phyloP scores from a whole-genome alignment of 2,888 invertebrate genomes.

The Steinernema scapterisci region DNA sequence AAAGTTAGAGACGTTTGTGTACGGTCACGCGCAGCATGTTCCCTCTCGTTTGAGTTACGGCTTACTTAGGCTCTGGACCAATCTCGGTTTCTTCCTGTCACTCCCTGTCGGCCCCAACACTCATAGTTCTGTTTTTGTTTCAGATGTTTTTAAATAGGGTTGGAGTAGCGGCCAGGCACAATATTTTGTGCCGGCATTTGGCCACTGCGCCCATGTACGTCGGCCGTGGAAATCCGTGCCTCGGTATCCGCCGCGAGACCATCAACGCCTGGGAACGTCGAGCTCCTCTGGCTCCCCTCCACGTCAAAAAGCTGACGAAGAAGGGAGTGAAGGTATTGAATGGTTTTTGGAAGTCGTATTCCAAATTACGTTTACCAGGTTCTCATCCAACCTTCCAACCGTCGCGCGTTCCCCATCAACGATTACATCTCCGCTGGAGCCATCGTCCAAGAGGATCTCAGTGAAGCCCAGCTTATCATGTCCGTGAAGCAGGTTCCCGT shows the following conservation, averaged over 20 bases:
- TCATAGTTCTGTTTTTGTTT: not conserved
- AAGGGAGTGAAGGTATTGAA: slow-evolving; percentile 77
- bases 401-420: slow-evolving; percentile 93
- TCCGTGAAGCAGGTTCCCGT: slow-evolving; percentile 87
- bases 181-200: not conserved
- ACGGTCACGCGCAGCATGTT: not conserved
- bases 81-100: not conserved
- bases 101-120: not conserved
- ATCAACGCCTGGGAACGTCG: slow-evolving; percentile 75
- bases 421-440: slow-evolving; percentile 91
- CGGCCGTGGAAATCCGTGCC: slow-evolving; percentile 45
- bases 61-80: not conserved
- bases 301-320: slow-evolving; percentile 85
- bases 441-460: slow-evolving; percentile 90
- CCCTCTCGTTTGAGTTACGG: not conserved
- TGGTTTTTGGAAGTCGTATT: not conserved
- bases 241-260: slow-evolving; percentile 70
- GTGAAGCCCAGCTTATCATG: slow-evolving; percentile 91
- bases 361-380: slow-evolving; percentile 71
- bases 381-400: slow-evolving; percentile 95
- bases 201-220: slow-evolving; percentile 10
- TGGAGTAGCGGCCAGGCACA: not conserved
- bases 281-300: slow-evolving; percentile 88
- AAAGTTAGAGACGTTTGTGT: not conserved
- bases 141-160: slow-evolving; percentile 14